These are phyloP conservation scores for Timandra comae DNA, from an alignment of 2,888 invertebrate genomes.

Conservation along the genomic window DNA sequence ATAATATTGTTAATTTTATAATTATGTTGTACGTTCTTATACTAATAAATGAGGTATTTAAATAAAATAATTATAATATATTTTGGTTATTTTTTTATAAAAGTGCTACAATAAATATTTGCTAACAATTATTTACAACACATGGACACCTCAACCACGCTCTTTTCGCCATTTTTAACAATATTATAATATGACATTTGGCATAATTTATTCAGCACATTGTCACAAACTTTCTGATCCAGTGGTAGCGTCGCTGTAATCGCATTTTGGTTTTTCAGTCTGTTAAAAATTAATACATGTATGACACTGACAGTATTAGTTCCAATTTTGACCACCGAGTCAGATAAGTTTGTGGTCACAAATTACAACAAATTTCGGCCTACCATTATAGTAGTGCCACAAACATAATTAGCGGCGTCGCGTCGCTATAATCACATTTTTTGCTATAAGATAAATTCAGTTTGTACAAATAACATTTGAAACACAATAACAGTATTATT, in stretches of 20 bases:
- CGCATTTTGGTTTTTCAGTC: background rate
- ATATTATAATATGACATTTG: background rate
- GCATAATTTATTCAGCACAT: background rate
- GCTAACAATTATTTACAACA: slow-evolving; percentile 7
- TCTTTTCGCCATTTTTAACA: background rate
- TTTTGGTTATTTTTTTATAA: slow-evolving; percentile 6
- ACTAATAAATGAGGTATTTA: too few relatives aligned
- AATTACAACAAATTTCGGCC: background rate
- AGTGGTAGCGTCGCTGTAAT: too few relatives aligned
- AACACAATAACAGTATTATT: background rate
- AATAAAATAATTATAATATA: slow-evolving; percentile 6
- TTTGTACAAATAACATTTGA: background rate
- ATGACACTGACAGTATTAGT: background rate
- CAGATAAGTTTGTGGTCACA: background rate
- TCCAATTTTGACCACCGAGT: too few relatives aligned
- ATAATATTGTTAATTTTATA: too few relatives aligned
- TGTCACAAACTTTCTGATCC: background rate
- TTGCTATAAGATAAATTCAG: background rate
- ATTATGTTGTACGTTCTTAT: too few relatives aligned
- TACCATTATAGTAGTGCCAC: too few relatives aligned
- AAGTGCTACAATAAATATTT: slow-evolving; percentile 22
- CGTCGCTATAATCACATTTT: background rate
- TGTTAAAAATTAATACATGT: background rate
- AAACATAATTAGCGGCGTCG: too few relatives aligned
- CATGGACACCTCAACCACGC: background rate